phyloP scores from a whole-genome alignment of 2,113 vertebrate species.

The Empidonax traillii region DNA sequence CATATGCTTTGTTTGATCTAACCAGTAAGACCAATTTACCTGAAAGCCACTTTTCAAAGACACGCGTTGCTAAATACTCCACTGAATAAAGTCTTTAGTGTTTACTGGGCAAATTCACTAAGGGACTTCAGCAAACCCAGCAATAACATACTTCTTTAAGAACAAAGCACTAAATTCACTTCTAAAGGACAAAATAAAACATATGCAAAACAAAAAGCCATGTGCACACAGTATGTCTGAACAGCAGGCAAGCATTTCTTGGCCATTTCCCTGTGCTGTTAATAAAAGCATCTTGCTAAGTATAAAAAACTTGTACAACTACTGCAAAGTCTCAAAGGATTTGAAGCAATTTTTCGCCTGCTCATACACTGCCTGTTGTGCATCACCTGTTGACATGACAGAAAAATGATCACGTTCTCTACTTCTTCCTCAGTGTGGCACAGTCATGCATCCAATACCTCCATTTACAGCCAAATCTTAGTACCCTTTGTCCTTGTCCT shows the following conservation, averaged over 20 bases:
- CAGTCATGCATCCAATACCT: not conserved
- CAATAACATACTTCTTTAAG: not conserved
- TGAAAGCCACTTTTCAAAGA: not conserved
- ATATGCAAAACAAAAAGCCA: not conserved
- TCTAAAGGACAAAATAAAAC: not conserved
- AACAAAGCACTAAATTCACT: not conserved
- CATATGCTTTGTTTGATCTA: not conserved
- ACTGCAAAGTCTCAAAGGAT: slow-evolving; percentile 18
- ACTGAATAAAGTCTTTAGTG: not conserved
- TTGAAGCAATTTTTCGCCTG: slow-evolving; percentile 1
- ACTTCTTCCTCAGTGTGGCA: not conserved
- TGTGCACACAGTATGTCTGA: not conserved
- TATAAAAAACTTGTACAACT: not conserved
- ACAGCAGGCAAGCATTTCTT: not conserved
- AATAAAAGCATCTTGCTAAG: slow-evolving; percentile 18
- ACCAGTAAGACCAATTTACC: not conserved
- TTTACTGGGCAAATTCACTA: not conserved
- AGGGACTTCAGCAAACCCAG: not conserved
- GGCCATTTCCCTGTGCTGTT: not conserved
- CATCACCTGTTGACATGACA: not conserved
- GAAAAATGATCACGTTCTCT: not conserved
- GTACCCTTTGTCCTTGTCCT: not conserved
- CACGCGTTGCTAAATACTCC: not conserved
- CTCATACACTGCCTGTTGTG: not conserved
- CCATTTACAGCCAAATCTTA: not conserved